Conservation (phyloP, 2,888 invertebrate species). For the Helicoverpa assulta region DNA sequence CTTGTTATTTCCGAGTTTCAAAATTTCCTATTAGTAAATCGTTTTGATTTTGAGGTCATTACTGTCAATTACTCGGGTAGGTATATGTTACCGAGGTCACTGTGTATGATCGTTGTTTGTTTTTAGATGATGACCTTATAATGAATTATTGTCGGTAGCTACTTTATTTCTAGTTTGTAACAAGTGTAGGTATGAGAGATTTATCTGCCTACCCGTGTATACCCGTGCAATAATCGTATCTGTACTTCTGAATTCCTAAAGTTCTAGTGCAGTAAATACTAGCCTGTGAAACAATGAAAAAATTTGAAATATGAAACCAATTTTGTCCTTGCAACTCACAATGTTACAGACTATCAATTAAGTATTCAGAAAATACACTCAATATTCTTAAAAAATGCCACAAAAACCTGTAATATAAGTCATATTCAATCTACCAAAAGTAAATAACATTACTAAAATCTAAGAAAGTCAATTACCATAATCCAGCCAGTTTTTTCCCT, state of each 20-base stretch:
- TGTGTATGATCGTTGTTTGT: constrained; percentile 36
- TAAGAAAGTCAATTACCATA: constrained; percentile 41
- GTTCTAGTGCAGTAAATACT: too few relatives aligned
- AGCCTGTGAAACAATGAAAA: too few relatives aligned
- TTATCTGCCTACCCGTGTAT: background rate
- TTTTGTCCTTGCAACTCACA: too few relatives aligned
- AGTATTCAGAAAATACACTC: too few relatives aligned
- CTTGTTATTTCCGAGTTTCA: constrained; percentile 37
- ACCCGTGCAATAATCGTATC: background rate
- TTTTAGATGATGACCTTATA: constrained; percentile 54
- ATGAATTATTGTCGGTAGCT: constrained; percentile 32
- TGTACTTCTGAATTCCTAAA: background rate
- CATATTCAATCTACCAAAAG: background rate
- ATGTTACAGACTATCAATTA: background rate
- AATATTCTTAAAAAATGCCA: background rate
- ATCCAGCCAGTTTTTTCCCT: constrained; percentile 13
- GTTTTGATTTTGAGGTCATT: constrained; percentile 47
- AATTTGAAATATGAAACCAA: too few relatives aligned
- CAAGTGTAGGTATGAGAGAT: background rate
- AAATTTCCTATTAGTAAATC: constrained; percentile 34
- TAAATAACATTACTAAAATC: constrained; percentile 25
- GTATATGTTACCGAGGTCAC: constrained; percentile 42
- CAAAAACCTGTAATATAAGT: background rate
- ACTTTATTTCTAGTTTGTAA: constrained; percentile 16
- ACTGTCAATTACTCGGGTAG: constrained; percentile 49